Conservation (phyloP, 37 sponge, comb jelly and placozoan species). For the Geodia barretti region DNA sequence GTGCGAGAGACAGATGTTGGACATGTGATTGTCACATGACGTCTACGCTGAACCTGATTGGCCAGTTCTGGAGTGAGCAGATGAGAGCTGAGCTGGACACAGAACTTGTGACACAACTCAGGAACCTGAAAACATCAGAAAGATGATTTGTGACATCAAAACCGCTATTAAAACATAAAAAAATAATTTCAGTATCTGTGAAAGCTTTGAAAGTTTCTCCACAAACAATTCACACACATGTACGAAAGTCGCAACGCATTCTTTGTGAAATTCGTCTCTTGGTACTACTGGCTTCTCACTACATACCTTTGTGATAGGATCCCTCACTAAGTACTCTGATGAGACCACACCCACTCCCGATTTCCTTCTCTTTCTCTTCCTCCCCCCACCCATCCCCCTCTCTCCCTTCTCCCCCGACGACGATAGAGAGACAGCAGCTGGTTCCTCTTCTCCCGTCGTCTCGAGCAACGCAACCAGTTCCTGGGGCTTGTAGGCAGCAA, state of each 20-base stretch:
- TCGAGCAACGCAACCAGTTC: conserved; percentile 37
- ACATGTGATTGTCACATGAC: not conserved
- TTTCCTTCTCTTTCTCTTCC: conserved; percentile 6
- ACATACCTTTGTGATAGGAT: too few relatives aligned
- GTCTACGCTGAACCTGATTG: conserved; percentile 54
- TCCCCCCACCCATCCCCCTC: not conserved
- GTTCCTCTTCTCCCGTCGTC: not conserved
- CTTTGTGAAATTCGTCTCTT: too few relatives aligned
- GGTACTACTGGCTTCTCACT: too few relatives aligned
- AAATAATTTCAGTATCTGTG: not conserved
- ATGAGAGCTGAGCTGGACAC: conserved; percentile 43
- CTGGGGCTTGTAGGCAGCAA: conserved; percentile 58
- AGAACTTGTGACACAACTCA: conserved; percentile 23
- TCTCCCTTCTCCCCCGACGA: not conserved
- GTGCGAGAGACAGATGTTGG: not conserved
- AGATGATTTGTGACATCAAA: too few relatives aligned
- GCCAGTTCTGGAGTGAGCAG: conserved; percentile 48
- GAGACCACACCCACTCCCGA: not conserved
- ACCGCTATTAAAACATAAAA: not conserved
- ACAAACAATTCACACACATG: too few relatives aligned
- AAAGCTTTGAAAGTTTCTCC: too few relatives aligned
- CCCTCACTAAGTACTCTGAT: too few relatives aligned
- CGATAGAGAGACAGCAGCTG: too few relatives aligned
- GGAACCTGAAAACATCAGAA: conserved; percentile 33
- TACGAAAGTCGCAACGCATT: too few relatives aligned